Evolutionary conservation across 1,140 invertebrate genomes (phyloP).

Genomic region (Eriocheir sinensis): DNA sequence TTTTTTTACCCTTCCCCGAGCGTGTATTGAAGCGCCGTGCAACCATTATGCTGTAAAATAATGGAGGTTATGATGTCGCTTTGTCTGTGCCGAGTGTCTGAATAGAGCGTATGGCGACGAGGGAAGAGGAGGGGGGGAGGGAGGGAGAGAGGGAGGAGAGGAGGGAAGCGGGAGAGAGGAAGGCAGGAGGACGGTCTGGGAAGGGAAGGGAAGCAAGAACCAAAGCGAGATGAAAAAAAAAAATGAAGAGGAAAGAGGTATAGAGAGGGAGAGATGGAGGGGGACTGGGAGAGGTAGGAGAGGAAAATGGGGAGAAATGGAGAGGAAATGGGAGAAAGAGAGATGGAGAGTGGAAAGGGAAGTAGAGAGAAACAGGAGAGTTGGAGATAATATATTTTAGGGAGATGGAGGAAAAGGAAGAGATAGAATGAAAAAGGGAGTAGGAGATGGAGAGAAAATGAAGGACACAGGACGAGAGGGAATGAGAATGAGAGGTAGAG

Average conservation of each 20-base stretch:
- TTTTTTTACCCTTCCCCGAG: not conserved
- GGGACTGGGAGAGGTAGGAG: not conserved
- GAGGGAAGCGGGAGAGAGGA: not conserved
- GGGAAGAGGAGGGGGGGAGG: not conserved
- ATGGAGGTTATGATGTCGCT: not conserved
- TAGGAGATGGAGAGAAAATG: not conserved
- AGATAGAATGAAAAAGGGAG: not conserved
- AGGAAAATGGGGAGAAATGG: not conserved
- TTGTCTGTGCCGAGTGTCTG: not conserved
- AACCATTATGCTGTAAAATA: conserved; percentile 33
- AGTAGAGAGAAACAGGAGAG: not conserved
- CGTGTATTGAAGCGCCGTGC: conserved; percentile 17
- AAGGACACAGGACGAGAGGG: not conserved
- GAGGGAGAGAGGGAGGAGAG: not conserved
- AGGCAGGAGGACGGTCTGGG: not conserved
- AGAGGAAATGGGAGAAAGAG: not conserved
- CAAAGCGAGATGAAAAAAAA: not conserved
- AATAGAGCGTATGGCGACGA: not conserved
- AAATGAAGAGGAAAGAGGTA: not conserved
- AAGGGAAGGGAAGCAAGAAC: not conserved
- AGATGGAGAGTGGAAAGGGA: not conserved
- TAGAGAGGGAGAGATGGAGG: not conserved
- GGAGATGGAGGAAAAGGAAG: not conserved
- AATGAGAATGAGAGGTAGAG: not conserved
- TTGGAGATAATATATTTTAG: too few relatives aligned